Conservation (phyloP, 1,140 invertebrate species). For the Zaprionus taronus region DNA sequence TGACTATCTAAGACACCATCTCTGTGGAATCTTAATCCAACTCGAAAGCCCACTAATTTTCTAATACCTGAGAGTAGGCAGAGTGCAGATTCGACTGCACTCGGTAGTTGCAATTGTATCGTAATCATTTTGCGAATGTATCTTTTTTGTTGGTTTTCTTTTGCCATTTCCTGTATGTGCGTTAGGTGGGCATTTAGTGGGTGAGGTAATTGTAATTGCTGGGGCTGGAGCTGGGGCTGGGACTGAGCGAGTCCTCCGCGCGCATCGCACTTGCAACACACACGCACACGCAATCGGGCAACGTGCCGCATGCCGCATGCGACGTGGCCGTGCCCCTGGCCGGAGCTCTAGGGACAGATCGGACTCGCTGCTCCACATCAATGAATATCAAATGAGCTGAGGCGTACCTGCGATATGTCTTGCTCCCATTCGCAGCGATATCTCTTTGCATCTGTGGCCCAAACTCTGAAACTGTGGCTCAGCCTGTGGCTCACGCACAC, state of each 20-base stretch:
- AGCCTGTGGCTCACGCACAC: slow-evolving; percentile 63
- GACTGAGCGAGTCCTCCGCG: slow-evolving; percentile 34
- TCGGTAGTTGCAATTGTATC: slow-evolving; percentile 10
- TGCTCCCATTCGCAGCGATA: slow-evolving; percentile 72
- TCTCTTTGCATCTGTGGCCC: slow-evolving; percentile 50
- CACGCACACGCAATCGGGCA: slow-evolving; percentile 22
- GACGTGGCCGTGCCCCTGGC: slow-evolving; percentile 52
- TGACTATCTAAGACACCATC: too few species aligned
- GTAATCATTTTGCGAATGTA: slow-evolving; percentile 14
- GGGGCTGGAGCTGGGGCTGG: background rate
- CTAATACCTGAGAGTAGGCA: background rate
- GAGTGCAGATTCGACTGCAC: background rate
- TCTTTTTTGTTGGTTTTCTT: background rate
- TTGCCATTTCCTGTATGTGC: slow-evolving; percentile 41
- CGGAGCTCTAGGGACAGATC: slow-evolving; percentile 34
- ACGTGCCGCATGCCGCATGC: slow-evolving; percentile 8
- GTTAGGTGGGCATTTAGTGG: slow-evolving; percentile 53
- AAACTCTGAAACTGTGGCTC: slow-evolving; percentile 21
- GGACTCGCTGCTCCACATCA: slow-evolving; percentile 71
- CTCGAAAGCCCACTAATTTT: background rate
- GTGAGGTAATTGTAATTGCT: slow-evolving; percentile 54
- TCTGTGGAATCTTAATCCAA: background rate
- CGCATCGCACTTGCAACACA: slow-evolving; percentile 35
- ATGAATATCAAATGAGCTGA: slow-evolving; percentile 78
- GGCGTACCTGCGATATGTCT: slow-evolving; percentile 71